Evolutionary conservation across 1,140 invertebrate species (phyloP), one percentile per base, ranked within the genome.

Genomic region (Whitmania pigra): DNA sequence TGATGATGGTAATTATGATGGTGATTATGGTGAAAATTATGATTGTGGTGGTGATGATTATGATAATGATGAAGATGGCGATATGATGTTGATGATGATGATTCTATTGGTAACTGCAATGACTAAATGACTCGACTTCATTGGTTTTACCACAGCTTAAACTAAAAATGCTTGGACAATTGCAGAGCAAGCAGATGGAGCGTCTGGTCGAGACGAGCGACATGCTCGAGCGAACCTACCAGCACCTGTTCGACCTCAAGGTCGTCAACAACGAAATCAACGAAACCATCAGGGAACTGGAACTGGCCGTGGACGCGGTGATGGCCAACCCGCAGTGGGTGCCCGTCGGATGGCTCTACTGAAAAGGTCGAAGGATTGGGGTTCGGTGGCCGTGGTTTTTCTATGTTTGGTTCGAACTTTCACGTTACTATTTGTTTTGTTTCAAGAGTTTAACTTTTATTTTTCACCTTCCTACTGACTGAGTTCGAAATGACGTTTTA

Each of bases 251-350:
- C 85, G 96, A 99, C 82, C 85, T 97, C 82, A 94, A 92, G 66
- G 95, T 99, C 78, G 90, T 97, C 27, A 99, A 99, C 86, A 97
- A 97, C 85, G 95, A 99, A 84, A 98, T 99, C 75, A 94, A 98
- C 80, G 94, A 98, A 82, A 98, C 96, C 53, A 96, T 98, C 77
- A 87, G 88, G 43, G 88, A 90, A 72, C 83, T 99, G 75, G 93
- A 98, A 80, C 87, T 88, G 71, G 89, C 92, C 27, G 90, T 97
- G 73, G 92, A 94, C 75, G 87, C 90, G 70, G 89, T 96, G 68
- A 90, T 92, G 80, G 89, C 89, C 74, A 89, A 89, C 75, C 89
- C 93, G 54, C 94, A 97, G 83, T 97, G 94, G 94, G 91, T 95
- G 73, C 84, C 84, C 22, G 83, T 85, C 54, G 81, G 80, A 57